Base-by-base conservation (phyloP, 2,797 vertebrate species). In the Coccyzus lansbergi region DNA sequence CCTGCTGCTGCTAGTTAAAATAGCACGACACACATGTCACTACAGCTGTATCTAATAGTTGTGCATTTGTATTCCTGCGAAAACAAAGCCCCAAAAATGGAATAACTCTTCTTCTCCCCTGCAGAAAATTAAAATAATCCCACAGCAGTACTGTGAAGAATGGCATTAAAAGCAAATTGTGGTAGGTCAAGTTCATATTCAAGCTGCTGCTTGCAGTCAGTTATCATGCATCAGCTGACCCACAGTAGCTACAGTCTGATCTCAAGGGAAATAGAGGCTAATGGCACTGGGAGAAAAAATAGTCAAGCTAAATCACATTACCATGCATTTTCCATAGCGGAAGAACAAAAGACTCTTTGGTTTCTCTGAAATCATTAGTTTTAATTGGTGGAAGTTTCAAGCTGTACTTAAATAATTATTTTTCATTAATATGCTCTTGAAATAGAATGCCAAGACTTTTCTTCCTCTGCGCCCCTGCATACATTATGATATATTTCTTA, bases 101-200 rank as follows among this genome's bases (percentile, higher is more conserved):
- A 10, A 22, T 60, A 81, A 62, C 25, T 93, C 21, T 55, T 92
- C 40, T 78, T 76, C 59, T 93, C 10, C 31, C 36, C 64, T 77
- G 79, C 29, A 88, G 86, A 86, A 95, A 88, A 90, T 33, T n/a
- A 44, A 93, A 88, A 84, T 86, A 93, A 69, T 76, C 56, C 14
- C 26, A 25, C 31, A 86, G 44, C 28, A 76, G n/a, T 74, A 76
- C 52, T 74, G 44, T 75, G 81, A 92, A 72, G 55, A 86, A 88
- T n/a, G 8, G 5, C 26, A 89, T 86, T 79, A 68, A 70, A 82
- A 84, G 44, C 15, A 80, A 88, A 29, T 75, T 88, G 44, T 88
- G 58, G 60, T 36, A 58, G 85, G 55, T 88, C 74, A 90, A 69
- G 62, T 38, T 86, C 46, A 64, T 15, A 14, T 75, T 76, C 46